phyloP scores from a whole-genome alignment of 2,113 vertebrate genomes.

The Eclectus roratus region DNA sequence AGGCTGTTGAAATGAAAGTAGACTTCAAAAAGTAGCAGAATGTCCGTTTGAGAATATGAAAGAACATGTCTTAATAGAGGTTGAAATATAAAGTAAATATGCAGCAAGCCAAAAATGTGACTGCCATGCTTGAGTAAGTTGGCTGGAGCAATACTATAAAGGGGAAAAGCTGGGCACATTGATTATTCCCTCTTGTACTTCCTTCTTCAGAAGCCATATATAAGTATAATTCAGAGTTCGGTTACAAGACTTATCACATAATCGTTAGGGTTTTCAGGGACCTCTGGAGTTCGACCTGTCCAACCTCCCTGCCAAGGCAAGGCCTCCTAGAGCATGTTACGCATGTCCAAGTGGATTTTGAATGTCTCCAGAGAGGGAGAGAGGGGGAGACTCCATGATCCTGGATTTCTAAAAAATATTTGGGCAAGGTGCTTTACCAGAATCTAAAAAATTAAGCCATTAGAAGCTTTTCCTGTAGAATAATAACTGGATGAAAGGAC shows the following conservation, averaged over 20 bases:
- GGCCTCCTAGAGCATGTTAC: not conserved
- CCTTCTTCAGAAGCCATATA: not conserved
- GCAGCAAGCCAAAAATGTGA: not conserved
- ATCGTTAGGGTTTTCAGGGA: not conserved
- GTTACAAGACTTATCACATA: not conserved
- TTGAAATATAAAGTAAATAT: not conserved
- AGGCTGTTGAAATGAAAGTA: not conserved
- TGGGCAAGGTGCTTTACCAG: not conserved
- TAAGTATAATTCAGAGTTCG: not conserved
- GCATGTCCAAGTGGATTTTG: not conserved
- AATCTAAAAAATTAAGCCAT: not conserved
- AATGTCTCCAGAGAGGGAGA: not conserved
- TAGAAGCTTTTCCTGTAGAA: not conserved
- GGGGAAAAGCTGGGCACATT: not conserved
- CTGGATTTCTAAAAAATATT: not conserved
- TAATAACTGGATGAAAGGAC: not conserved
- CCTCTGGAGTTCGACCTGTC: not conserved
- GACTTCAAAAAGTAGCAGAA: not conserved
- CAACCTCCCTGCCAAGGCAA: not conserved
- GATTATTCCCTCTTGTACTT: not conserved
- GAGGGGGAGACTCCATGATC: not conserved
- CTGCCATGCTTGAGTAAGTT: not conserved
- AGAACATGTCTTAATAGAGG: not conserved
- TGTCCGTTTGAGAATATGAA: not conserved
- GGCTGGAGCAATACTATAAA: not conserved